phyloP scores from a whole-genome alignment of 1,140 invertebrate species.

The Drosophila funebris region DNA sequence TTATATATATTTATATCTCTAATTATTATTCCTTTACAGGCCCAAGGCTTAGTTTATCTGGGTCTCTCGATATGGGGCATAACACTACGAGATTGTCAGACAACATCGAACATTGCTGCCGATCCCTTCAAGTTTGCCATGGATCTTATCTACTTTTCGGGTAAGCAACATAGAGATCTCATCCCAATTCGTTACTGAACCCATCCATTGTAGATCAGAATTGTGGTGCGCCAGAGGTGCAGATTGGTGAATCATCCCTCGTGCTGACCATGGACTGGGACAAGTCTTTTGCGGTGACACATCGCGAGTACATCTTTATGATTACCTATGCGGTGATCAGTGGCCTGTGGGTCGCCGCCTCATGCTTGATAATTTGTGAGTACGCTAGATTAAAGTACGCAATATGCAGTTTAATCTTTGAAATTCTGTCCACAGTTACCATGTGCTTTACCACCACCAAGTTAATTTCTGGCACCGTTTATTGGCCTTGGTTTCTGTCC shows the following conservation, averaged over 20 bases:
- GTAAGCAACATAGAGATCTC: slow-evolving; percentile 34
- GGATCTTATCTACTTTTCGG: slow-evolving; percentile 66
- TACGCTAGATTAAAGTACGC: not conserved
- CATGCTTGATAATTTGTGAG: slow-evolving; percentile 65
- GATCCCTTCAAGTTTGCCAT: slow-evolving; percentile 70
- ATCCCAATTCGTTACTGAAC: not conserved
- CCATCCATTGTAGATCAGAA: slow-evolving; percentile 29
- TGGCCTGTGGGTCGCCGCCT: slow-evolving; percentile 70
- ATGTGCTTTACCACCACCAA: slow-evolving; percentile 73
- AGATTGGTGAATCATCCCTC: not conserved
- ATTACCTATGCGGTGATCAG: slow-evolving; percentile 74
- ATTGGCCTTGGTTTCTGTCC: slow-evolving; percentile 78
- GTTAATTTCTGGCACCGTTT: slow-evolving; percentile 59
- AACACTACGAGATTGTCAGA: slow-evolving; percentile 47
- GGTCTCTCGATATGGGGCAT: slow-evolving; percentile 71
- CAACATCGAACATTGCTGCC: slow-evolving; percentile 31
- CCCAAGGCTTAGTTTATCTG: slow-evolving; percentile 63
- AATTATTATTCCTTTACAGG: slow-evolving; percentile 34
- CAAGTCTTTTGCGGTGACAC: slow-evolving; percentile 51
- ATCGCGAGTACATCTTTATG: slow-evolving; percentile 71
- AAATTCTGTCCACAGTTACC: slow-evolving; percentile 43
- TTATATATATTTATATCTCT: not conserved
- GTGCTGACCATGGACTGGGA: slow-evolving; percentile 40
- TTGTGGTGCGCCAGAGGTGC: slow-evolving; percentile 36
- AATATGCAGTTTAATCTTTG: not conserved